Evolutionary conservation across 2,888 invertebrate genomes (phyloP), one percentile per base, ranked within the genome.

Genomic region (Dastarcus helophoroides): DNA sequence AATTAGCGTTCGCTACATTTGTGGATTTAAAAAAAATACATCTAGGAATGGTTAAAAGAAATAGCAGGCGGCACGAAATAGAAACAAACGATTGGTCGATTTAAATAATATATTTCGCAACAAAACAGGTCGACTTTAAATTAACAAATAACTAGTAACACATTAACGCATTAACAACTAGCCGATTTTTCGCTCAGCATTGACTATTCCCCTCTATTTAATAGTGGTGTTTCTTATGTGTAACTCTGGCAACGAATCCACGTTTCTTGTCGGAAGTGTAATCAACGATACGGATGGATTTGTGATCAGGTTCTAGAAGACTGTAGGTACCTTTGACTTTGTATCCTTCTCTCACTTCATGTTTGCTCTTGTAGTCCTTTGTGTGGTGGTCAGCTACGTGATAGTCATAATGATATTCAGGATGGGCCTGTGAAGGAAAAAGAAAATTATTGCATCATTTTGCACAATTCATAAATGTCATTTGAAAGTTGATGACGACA

Each of bases 321-420:
- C 51, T 55, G 50, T 58, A 58, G 14, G 39, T 35, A 25, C 58
- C 58, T 39, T 57, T 56, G 17, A 58, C 56, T 46, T 54, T 56
- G 47, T 54, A 46, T 14, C 58, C 58, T 16, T 58, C 55, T 14
- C 58, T 46, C n/a, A 42, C 46, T 41, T 58, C 58, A 25, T 56
- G 49, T 37, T 58, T 52, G 39, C 47, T 50, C 40, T 56, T 54
- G 50, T 44, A 51, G 40, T 54, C 57, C 32, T 57, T 50, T 31
- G 46, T 45, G 29, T 57, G 50, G 33, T 50, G 50, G 35, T 57
- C 54, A 13, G 46, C 50, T 29, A 58, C 53, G 31, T 54, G 48
- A 40, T 52, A 58, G 22, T 53, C 53, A 41, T 54, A 58, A 32
- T 56, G 53, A 42, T 50, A 58, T 41, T 55, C 52, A 2, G 58